phyloP scores from a whole-genome alignment of 2,888 invertebrate species.

The Hyppa rectilinea region DNA sequence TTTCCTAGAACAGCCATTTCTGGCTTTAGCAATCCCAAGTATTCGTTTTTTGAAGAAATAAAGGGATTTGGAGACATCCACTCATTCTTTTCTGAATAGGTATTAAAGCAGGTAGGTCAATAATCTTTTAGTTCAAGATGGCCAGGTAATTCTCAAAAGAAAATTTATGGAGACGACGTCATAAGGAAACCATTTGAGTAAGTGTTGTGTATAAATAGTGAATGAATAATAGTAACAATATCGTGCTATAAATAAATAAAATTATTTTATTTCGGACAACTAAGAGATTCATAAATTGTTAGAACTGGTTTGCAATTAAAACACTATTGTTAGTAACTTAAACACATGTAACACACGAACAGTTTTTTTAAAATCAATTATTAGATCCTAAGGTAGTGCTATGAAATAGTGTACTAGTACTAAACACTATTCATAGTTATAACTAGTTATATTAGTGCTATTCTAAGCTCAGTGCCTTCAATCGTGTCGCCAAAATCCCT shows the following conservation, averaged over 20 bases:
- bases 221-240: neutral
- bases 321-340: too few relatives aligned
- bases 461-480: too few relatives aligned
- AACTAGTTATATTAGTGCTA: too few relatives aligned
- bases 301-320: too few relatives aligned
- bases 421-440: too few relatives aligned
- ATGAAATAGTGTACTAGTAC: too few relatives aligned
- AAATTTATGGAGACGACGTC: neutral
- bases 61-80: conserved; percentile 17
- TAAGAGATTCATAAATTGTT: too few relatives aligned
- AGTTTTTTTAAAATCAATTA: neutral
- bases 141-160: neutral
- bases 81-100: neutral
- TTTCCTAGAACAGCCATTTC: conserved; percentile 23
- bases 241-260: too few relatives aligned
- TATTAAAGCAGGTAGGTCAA: neutral
- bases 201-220: neutral
- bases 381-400: neutral
- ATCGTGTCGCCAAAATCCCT: too few relatives aligned
- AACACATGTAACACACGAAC: too few relatives aligned
- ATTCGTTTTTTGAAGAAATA: conserved; percentile 4
- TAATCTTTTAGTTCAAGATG: neutral
- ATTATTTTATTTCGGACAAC: too few relatives aligned
- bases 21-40: conserved; percentile 12
- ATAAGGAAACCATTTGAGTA: neutral